Evolutionary conservation across 2,113 vertebrate genomes (phyloP).

Genomic region (Camelus dromedarius): DNA sequence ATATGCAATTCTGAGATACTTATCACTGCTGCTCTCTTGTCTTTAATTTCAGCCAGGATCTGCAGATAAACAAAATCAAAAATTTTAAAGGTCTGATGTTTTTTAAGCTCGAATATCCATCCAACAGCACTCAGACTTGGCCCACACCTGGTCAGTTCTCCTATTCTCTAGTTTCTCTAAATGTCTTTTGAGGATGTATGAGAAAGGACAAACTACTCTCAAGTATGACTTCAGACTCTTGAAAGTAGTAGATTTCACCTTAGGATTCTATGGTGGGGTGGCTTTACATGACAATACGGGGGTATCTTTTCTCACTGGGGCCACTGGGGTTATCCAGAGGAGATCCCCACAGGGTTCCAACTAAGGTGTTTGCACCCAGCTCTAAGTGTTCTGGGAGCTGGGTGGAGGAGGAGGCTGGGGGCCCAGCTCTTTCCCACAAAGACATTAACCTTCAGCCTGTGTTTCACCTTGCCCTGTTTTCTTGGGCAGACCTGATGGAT

Average conservation of each 20-base stretch:
- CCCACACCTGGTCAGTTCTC: neutral
- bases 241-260: neutral
- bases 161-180: neutral
- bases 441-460: neutral
- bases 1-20: constrained; percentile 20
- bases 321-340: neutral
- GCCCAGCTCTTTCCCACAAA: neutral
- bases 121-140: neutral
- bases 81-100: neutral
- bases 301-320: neutral
- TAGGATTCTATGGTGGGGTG: neutral
- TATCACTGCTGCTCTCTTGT: neutral
- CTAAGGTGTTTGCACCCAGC: neutral
- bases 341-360: neutral
- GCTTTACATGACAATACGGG: neutral
- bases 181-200: neutral
- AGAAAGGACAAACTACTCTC: neutral
- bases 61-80: constrained; percentile 42
- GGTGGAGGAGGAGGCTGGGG: neutral
- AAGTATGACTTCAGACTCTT: neutral
- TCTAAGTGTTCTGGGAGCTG: neutral
- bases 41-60: constrained; percentile 29
- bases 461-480: neutral
- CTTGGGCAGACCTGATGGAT: neutral
- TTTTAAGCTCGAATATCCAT: neutral